Evolutionary conservation across 2,797 vertebrate species (phyloP), one percentile per base, ranked within the genome.

Genomic region (Meda fulgida): DNA sequence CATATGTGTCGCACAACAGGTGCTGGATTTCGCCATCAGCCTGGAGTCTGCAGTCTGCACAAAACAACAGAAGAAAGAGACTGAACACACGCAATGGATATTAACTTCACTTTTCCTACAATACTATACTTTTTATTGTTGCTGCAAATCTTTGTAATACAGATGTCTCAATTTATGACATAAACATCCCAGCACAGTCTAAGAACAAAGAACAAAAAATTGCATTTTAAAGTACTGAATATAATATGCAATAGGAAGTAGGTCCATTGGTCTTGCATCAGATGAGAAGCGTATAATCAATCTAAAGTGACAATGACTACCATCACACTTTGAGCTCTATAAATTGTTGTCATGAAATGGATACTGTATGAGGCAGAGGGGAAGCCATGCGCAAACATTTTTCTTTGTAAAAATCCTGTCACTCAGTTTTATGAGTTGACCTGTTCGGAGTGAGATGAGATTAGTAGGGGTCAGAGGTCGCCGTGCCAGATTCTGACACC

Each of bases 341-440:
- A 85, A 87, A 87, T 83, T 31, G 78, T 84, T 81, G 71, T 86
- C 73, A 66, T 84, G 85, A 87, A 90, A 90, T 75, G n/a, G 76
- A 88, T 85, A 81, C 72, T 60, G 46, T 84, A 85, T 69, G 72
- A 58, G 86, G 69, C 40, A 40, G 76, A 38, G 84, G 87, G 89
- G 81, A 89, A 87, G 83, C 65, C 84, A 89, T 38, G 66, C 89
- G 84, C 87, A 87, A 85, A 90, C 87, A 91, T 89, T 89, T 90
- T 90, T 92, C 86, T 84, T 84, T 34, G 48, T 73, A 88, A 89
- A 88, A 90, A 84, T 87, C 83, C 89, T 84, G 90, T 92, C 90
- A 91, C 89, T 92, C 87, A 84, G 89, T 94, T 95, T 95, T 94
- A 91, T 91, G 90, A 92, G 91, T 87, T 75, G 84, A 90, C 88